A percentile compares a stretch with the other conserved stretches of the same genome.
These are phyloP conservation scores for Andrena fulva DNA, from an alignment of 2,888 invertebrate species.

Conservation along the genomic window DNA sequence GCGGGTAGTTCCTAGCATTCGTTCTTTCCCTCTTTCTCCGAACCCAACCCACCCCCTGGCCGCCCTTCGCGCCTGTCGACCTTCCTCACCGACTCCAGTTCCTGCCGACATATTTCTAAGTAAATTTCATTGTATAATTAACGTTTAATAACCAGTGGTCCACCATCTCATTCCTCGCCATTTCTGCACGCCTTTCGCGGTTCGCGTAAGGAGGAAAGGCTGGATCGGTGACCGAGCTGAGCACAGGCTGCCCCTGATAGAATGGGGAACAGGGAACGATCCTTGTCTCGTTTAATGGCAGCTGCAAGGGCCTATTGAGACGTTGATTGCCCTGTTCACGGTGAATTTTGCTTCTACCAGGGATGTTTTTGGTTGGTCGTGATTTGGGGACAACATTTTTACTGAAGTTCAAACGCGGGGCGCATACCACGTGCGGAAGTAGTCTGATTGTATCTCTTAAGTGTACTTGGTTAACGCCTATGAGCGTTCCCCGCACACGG, in stretches of 20 bases:
- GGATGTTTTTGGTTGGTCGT: not conserved
- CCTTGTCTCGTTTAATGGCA: conserved; percentile 14
- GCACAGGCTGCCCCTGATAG: not conserved
- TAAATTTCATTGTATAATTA: conserved; percentile 80
- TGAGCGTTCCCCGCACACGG: no score
- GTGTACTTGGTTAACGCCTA: no score
- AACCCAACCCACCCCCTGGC: not conserved
- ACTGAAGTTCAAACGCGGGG: not conserved
- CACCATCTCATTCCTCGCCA: not conserved
- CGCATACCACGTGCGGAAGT: no score
- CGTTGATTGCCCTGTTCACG: not conserved
- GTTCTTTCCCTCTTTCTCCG: conserved; percentile 32
- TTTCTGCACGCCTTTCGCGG: conserved; percentile 26
- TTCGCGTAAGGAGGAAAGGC: conserved; percentile 36
- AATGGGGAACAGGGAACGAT: not conserved
- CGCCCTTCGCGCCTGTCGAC: conserved; percentile 11
- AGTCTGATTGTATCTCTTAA: no score
- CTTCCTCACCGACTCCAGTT: conserved; percentile 40
- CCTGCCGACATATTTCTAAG: conserved; percentile 76
- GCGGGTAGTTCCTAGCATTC: conserved; percentile 61
- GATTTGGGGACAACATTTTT: not conserved
- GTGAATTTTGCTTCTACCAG: not conserved
- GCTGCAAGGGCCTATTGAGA: not conserved
- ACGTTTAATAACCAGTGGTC: conserved; percentile 70
- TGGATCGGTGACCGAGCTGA: conserved; percentile 14